A percentile compares a stretch with the other conserved stretches of the same genome.
These are phyloP conservation scores for Nothocercus nigrocapillus DNA, from an alignment of 2,113 vertebrate genomes.

Conservation along the genomic window DNA sequence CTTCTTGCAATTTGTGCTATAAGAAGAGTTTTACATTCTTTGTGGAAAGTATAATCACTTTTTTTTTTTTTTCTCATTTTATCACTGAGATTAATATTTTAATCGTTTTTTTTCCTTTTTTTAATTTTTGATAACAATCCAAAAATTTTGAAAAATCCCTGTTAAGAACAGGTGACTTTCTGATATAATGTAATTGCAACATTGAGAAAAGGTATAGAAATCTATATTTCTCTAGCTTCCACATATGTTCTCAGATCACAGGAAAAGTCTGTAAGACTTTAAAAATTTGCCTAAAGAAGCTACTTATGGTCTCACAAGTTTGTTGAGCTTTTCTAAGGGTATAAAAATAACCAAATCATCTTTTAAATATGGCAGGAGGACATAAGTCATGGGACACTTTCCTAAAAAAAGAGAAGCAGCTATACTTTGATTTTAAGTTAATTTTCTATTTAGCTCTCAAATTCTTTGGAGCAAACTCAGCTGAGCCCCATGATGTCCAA, in stretches of 20 bases:
- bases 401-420: neutral
- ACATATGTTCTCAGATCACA: neutral
- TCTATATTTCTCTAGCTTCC: neutral
- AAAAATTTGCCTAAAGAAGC: neutral
- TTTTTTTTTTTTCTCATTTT: neutral
- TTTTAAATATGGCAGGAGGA: neutral
- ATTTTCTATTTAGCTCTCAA: neutral
- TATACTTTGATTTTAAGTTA: neutral
- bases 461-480: neutral
- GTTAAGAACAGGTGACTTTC: neutral
- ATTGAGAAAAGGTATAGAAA: neutral
- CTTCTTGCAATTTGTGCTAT: rapidly evolving
- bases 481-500: neutral
- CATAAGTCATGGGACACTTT: no score
- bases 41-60: neutral
- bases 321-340: neutral
- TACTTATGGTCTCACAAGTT: neutral
- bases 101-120: neutral
- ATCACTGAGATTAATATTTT: neutral
- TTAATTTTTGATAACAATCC: neutral
- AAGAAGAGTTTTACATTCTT: neutral
- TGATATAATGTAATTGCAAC: neutral
- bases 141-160: neutral
- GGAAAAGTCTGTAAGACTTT: neutral
- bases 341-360: neutral